These are phyloP conservation scores for Sitobion miscanthi DNA, from an alignment of 1,140 invertebrate genomes.

Conservation along the genomic window DNA sequence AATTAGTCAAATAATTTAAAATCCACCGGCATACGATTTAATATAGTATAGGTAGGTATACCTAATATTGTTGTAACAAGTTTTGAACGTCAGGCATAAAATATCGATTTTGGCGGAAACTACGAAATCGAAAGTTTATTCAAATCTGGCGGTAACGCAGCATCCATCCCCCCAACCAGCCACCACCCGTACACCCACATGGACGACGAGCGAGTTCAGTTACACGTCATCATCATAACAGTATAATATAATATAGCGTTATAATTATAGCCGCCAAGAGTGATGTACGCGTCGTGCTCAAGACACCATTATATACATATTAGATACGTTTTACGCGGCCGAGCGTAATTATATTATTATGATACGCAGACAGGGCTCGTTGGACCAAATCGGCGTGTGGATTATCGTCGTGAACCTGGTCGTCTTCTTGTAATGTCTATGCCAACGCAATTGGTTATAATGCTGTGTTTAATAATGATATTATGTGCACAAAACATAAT, in stretches of 20 bases:
- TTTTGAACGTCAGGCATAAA: background rate
- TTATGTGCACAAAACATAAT: background rate
- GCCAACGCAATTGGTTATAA: background rate
- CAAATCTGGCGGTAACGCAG: background rate
- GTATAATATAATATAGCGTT: background rate
- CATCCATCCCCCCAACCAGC: no score
- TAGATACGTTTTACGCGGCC: background rate
- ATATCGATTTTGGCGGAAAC: background rate
- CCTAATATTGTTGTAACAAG: background rate
- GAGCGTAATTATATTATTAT: conserved; percentile 13
- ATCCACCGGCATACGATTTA: background rate
- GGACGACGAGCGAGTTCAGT: background rate
- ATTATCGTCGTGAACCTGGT: background rate
- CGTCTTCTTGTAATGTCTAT: background rate
- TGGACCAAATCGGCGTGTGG: background rate
- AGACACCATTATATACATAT: background rate
- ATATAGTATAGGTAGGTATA: no score
- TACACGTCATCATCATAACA: conserved; percentile 8
- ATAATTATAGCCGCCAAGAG: background rate
- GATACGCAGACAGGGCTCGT: background rate
- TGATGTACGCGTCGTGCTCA: background rate
- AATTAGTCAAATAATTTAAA: background rate
- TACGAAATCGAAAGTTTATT: background rate
- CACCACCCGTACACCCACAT: background rate
- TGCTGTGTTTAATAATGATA: background rate